phyloP scores from a whole-genome alignment of 2,888 invertebrate species.

The Rotaria macrura region DNA sequence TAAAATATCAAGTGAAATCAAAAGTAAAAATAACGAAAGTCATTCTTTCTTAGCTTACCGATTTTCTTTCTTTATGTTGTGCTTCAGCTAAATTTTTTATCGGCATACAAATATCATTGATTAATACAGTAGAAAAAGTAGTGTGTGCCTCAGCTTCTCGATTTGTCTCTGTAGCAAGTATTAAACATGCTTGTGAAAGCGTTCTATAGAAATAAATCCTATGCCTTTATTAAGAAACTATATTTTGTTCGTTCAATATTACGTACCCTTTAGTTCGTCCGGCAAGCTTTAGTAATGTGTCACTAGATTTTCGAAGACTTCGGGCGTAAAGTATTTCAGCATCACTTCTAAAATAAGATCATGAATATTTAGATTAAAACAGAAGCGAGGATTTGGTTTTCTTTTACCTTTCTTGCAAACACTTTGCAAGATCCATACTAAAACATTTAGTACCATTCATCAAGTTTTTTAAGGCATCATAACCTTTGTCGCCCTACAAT shows the following conservation, averaged over 20 bases:
- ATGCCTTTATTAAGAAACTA: too few species aligned
- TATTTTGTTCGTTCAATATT: background rate
- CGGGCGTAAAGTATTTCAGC: background rate
- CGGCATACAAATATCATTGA: background rate
- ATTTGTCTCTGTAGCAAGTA: background rate
- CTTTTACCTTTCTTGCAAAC: background rate
- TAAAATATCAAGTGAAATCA: background rate
- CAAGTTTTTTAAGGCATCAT: background rate
- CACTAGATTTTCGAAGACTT: background rate
- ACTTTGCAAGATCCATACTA: background rate
- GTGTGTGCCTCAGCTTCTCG: background rate
- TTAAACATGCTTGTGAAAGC: background rate
- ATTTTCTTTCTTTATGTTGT: background rate
- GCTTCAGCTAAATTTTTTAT: background rate
- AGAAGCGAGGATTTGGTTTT: background rate
- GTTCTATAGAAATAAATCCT: background rate
- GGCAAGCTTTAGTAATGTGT: background rate
- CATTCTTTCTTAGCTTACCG: background rate
- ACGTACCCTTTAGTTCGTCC: background rate
- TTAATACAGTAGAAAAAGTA: background rate
- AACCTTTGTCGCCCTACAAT: background rate
- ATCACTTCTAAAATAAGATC: background rate
- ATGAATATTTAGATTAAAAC: background rate
- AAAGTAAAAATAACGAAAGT: background rate
- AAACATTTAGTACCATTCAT: background rate